These are phyloP conservation scores for Gryon sp. DNA, from an alignment of 1,140 invertebrate genomes.

Conservation along the genomic window DNA sequence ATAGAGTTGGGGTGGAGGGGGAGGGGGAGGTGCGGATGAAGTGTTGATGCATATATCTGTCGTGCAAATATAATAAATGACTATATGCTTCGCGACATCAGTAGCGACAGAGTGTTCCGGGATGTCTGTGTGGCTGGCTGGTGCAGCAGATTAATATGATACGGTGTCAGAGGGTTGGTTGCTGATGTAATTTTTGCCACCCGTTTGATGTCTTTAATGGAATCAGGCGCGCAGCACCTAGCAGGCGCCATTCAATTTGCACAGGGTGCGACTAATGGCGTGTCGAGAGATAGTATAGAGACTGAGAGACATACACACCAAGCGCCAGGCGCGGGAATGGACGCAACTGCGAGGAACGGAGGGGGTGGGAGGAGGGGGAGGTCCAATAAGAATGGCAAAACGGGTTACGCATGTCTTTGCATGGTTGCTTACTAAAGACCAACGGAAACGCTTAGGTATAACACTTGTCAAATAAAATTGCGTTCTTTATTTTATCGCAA, in stretches of 20 bases:
- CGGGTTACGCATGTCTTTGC: slow-evolving; percentile 34
- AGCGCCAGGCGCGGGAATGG: slow-evolving; percentile 53
- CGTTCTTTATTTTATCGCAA: too few species aligned
- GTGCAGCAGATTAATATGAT: slow-evolving; percentile 72
- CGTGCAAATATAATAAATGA: slow-evolving; percentile 57
- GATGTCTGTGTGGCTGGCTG: slow-evolving; percentile 70
- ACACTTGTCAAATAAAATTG: too few species aligned
- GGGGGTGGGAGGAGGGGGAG: too few species aligned
- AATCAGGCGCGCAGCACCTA: slow-evolving; percentile 79
- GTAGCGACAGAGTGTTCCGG: slow-evolving; percentile 54
- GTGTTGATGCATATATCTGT: slow-evolving; percentile 33
- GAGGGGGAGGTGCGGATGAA: too few species aligned
- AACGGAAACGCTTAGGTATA: slow-evolving; percentile 16
- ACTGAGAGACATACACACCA: too few species aligned
- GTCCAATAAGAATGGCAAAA: slow-evolving; percentile 31
- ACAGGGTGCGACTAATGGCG: slow-evolving; percentile 78
- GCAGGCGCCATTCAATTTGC: slow-evolving; percentile 79
- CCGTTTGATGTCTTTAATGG: slow-evolving; percentile 79
- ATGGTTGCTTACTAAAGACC: slow-evolving; percentile 30
- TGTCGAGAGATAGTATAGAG: slow-evolving; percentile 69
- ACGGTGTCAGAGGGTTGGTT: slow-evolving; percentile 73
- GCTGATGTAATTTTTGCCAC: slow-evolving; percentile 79
- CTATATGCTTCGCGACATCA: slow-evolving; percentile 54
- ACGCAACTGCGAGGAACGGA: too few species aligned
- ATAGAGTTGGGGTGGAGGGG: too few species aligned